Evolutionary conservation across 53 echinoderm and acorn worm genomes (phyloP), one percentile per base, ranked within the genome.

Genomic region (Arbacia lixula): DNA sequence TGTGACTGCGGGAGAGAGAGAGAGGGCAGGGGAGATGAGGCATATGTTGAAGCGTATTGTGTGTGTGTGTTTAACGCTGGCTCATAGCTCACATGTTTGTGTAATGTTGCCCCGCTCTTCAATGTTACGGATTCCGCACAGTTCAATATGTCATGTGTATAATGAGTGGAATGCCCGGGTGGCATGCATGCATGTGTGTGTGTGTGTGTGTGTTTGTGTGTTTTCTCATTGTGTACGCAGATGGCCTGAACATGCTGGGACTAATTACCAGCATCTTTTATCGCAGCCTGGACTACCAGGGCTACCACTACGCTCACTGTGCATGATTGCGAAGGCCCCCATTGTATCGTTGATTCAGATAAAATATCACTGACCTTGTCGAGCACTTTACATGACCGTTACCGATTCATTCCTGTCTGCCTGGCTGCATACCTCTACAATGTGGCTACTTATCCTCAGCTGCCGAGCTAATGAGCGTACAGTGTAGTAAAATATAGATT

Each of bases 111-210:
- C 29, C 64, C 49, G 69, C 82, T 81, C 63, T 63, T 81, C 82
- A 81, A n/a, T 81, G 82, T 81, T 81, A 81, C 82, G 46, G 63
- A 81, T 81, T 81, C 82, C 82, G 64, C 82, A 81, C 82, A 81
- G 82, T 81, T 81, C 82, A 81, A 81, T 81, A 64, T 81, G 82
- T 81, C 82, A 81, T 81, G 82, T 81, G 82, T 81, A 81, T 81
- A 81, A 81, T 81, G 46, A 81, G 49, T 30, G 82, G 82, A 81
- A 81, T 81, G 82, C 82, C 32, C 25, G 46, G 43, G 42, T 50
- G 82, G 82, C 46, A 63, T 81, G 62, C 63, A 43, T 81, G 82
- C 42, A 63, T 30, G 21, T n/a, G n/a, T n/a, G n/a, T n/a, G n/a
- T n/a, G n/a, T n/a, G n/a, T n/a, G n/a, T n/a, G n/a, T n/a, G n/a